These are phyloP conservation scores for Furcula furcula DNA, from an alignment of 2,888 invertebrate species.

Conservation along the genomic window DNA sequence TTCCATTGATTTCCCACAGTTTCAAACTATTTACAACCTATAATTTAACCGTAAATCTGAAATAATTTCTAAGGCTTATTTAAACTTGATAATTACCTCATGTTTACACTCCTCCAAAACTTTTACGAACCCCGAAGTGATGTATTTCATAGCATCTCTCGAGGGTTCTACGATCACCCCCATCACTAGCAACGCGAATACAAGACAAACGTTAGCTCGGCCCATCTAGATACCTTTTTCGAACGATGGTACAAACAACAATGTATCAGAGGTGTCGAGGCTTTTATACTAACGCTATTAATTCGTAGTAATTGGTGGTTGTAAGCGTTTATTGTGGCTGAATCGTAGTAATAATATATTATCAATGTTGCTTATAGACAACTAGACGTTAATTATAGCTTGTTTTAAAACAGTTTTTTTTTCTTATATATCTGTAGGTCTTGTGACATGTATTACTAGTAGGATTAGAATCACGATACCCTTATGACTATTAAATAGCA, in stretches of 20 bases:
- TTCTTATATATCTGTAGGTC: too few species aligned
- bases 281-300: constrained; percentile 19
- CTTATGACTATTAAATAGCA: too few species aligned
- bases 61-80: background rate
- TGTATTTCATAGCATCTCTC: constrained; percentile 46
- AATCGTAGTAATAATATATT: constrained; percentile 3
- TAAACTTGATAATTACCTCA: constrained; percentile 38
- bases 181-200: constrained; percentile 23
- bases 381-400: background rate
- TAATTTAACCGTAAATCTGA: background rate
- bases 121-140: constrained; percentile 52
- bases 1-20: too few species aligned
- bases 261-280: constrained; percentile 1
- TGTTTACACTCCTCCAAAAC: constrained; percentile 53
- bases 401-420: too few species aligned
- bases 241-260: too few species aligned
- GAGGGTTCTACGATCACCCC: constrained; percentile 27
- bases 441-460: too few species aligned
- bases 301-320: constrained; percentile 10
- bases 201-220: constrained; percentile 4
- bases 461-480: too few species aligned
- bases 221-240: constrained; percentile 10
- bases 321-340: constrained; percentile 1
- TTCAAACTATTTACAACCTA: too few species aligned
- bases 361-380: background rate